These are phyloP conservation scores for Anoncus sp. DNA, from an alignment of 2,888 invertebrate genomes.

Conservation along the genomic window DNA sequence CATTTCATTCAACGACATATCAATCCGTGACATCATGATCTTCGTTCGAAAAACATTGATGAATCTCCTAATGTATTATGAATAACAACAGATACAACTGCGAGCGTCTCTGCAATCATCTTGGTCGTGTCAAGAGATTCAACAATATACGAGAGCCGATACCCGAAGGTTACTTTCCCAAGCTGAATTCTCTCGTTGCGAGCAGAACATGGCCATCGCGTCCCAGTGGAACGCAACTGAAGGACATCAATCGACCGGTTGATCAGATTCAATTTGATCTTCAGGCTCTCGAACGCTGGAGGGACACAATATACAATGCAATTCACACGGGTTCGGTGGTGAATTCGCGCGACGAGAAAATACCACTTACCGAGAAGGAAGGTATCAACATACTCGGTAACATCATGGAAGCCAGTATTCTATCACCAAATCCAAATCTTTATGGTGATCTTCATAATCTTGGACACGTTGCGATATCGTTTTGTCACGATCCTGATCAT, in stretches of 20 bases:
- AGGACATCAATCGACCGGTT: slow-evolving; percentile 87
- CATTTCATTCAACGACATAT: not conserved
- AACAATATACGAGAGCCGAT: slow-evolving; percentile 89
- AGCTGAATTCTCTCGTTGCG: slow-evolving; percentile 91
- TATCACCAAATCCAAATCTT: slow-evolving; percentile 88
- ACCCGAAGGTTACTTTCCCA: slow-evolving; percentile 92
- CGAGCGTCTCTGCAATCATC: slow-evolving; percentile 90
- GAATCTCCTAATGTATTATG: too few species aligned
- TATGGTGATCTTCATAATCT: slow-evolving; percentile 94
- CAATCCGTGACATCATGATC: too few species aligned
- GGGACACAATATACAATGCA: slow-evolving; percentile 89
- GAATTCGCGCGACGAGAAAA: slow-evolving; percentile 85
- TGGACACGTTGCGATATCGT: slow-evolving; percentile 91
- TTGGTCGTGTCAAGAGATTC: slow-evolving; percentile 87
- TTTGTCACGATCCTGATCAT: slow-evolving; percentile 92
- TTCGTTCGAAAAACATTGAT: too few species aligned
- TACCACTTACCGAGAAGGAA: slow-evolving; percentile 86
- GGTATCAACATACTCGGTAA: slow-evolving; percentile 93
- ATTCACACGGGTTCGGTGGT: slow-evolving; percentile 87
- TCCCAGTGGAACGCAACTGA: slow-evolving; percentile 84
- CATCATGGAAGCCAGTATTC: slow-evolving; percentile 88
- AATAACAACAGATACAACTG: slow-evolving; percentile 87
- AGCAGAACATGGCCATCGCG: slow-evolving; percentile 91
- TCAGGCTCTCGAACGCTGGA: slow-evolving; percentile 90
- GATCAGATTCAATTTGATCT: slow-evolving; percentile 89